phyloP scores from a whole-genome alignment of 2,113 vertebrate genomes.

The Bos indicus region DNA sequence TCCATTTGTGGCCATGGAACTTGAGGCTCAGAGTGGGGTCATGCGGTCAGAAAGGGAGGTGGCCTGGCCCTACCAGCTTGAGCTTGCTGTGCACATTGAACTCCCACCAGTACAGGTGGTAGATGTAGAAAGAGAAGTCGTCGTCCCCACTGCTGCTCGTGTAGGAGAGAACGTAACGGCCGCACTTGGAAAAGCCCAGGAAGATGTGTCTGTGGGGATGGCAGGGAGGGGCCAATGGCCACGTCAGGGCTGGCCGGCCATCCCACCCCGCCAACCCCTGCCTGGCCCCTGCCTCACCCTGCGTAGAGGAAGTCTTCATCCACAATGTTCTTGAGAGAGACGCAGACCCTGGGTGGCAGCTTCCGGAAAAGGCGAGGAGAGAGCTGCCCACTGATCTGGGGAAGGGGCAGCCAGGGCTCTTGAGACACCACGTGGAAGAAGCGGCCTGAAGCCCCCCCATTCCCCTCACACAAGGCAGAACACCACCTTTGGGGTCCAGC shows the following conservation, averaged over 20 bases:
- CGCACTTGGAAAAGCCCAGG: conserved; percentile 95
- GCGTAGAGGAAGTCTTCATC: conserved; percentile 91
- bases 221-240: not conserved
- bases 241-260: not conserved
- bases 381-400: conserved; percentile 90
- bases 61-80: conserved; percentile 84
- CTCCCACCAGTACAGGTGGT: conserved; percentile 97
- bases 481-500: not conserved
- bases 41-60: not conserved
- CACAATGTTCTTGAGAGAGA: conserved; percentile 92
- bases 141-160: conserved; percentile 92
- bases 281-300: conserved; percentile 80
- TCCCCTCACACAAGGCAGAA: not conserved
- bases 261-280: accelerated
- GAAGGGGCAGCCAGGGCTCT: not conserved
- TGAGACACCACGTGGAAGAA: not conserved
- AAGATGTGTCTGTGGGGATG: conserved; percentile 88
- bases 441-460: not conserved
- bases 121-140: conserved; percentile 91
- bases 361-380: conserved; percentile 92
- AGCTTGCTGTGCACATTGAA: conserved; percentile 95
- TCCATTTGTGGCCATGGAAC: not conserved
- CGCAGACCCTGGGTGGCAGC: conserved; percentile 90
- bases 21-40: not conserved
- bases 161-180: conserved; percentile 94